A percentile compares a stretch with the other conserved stretches of the same genome.
Conservation (phyloP, 2,113 vertebrate genomes). For the Proterorhinus semilunaris region DNA sequence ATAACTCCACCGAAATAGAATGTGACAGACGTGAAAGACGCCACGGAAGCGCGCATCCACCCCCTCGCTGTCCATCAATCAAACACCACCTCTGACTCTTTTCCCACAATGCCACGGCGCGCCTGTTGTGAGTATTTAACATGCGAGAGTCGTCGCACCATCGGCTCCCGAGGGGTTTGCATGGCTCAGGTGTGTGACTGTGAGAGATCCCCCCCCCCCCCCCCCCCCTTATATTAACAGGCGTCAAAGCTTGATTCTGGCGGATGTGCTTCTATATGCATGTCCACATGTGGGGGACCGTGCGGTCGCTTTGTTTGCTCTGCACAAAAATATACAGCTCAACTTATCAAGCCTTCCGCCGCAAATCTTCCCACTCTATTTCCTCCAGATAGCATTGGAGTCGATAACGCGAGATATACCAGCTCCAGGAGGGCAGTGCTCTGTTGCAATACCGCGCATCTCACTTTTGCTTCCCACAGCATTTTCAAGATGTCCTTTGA, state of each 20-base stretch:
- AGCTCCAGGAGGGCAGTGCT: slow-evolving; percentile 41
- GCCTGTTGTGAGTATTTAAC: slow-evolving; percentile 57
- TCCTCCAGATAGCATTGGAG: slow-evolving; percentile 34
- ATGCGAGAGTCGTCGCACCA: slow-evolving; percentile 16
- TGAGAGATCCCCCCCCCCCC: slow-evolving; percentile 22
- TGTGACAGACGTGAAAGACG: slow-evolving; percentile 66
- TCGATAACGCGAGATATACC: slow-evolving; percentile 51
- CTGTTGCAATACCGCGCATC: slow-evolving; percentile 48
- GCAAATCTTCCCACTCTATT: slow-evolving; percentile 48
- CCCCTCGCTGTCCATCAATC: slow-evolving; percentile 62
- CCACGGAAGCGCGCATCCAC: slow-evolving; percentile 45
- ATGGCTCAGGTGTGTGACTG: slow-evolving; percentile 40
- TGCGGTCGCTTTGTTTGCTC: slow-evolving; percentile 26
- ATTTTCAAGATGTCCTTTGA: slow-evolving; percentile 50
- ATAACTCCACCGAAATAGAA: slow-evolving; percentile 49
- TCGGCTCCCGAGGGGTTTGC: slow-evolving; percentile 33
- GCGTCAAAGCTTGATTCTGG: slow-evolving; percentile 7
- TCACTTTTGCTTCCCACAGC: slow-evolving; percentile 50
- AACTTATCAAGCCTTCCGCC: slow-evolving; percentile 30
- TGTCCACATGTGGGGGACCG: slow-evolving; percentile 16
- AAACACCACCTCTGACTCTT: slow-evolving; percentile 32
- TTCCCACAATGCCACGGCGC: slow-evolving; percentile 51
- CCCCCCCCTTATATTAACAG: slow-evolving; percentile 35
- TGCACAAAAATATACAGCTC: slow-evolving; percentile 37
- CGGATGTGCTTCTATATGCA: slow-evolving; percentile 12